Conservation (phyloP, 2,888 invertebrate species). For the Amphiduros pacificus region DNA sequence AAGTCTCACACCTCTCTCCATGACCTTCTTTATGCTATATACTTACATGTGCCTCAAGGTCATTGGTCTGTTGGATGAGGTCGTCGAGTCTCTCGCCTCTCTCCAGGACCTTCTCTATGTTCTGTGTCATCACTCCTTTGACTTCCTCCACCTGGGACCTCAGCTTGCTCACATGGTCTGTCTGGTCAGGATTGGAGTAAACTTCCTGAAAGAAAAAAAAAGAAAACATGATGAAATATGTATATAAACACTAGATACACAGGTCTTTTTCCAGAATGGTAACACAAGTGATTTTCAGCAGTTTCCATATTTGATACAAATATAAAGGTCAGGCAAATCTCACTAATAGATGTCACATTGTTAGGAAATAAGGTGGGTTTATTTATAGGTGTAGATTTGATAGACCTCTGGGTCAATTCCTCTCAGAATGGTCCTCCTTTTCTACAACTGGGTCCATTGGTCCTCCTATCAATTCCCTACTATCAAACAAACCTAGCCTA, state of each 20-base stretch:
- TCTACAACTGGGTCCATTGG: too few relatives aligned
- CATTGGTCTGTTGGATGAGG: slow-evolving; percentile 56
- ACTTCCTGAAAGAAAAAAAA: slow-evolving; percentile 11
- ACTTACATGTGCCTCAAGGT: slow-evolving; percentile 54
- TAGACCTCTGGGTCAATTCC: too few relatives aligned
- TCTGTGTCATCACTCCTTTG: slow-evolving; percentile 58
- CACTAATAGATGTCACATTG: too few relatives aligned
- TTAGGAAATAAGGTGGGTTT: too few relatives aligned
- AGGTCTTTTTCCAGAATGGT: too few relatives aligned
- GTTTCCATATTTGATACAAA: too few relatives aligned
- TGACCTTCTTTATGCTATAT: slow-evolving; percentile 57
- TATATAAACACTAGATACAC: neutral
- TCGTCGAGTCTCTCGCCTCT: slow-evolving; percentile 57
- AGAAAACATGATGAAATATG: neutral
- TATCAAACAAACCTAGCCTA: too few relatives aligned
- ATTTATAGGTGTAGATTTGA: too few relatives aligned
- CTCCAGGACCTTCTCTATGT: slow-evolving; percentile 57
- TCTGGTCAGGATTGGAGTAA: slow-evolving; percentile 8
- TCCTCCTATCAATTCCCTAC: too few relatives aligned
- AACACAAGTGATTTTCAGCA: too few relatives aligned
- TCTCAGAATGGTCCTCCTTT: too few relatives aligned
- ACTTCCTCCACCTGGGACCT: slow-evolving; percentile 56
- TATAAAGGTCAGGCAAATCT: too few relatives aligned
- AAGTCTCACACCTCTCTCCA: slow-evolving; percentile 56
- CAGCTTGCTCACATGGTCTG: slow-evolving; percentile 22